phyloP scores from a whole-genome alignment of 1,140 invertebrate genomes.

The Macrotrachela quadricornifera region DNA sequence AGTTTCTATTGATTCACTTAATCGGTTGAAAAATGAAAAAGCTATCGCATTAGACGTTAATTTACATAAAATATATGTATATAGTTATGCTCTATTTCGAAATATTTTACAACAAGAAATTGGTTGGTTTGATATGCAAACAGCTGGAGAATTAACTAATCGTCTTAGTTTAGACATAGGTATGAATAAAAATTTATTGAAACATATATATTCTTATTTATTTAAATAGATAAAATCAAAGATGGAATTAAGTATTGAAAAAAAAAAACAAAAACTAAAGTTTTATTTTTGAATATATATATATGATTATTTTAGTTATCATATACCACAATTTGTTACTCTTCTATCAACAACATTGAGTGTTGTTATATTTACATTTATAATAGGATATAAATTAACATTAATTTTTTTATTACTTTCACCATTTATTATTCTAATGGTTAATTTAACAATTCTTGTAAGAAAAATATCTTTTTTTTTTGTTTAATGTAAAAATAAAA shows the following conservation, averaged over 20 bases:
- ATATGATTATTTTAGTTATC: not conserved
- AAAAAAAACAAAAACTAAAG: too few species aligned
- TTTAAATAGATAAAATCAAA: too few species aligned
- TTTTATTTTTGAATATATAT: too few species aligned
- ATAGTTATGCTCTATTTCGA: not conserved
- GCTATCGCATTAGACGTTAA: too few species aligned
- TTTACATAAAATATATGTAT: too few species aligned
- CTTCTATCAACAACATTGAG: not conserved
- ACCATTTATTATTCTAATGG: constrained; percentile 15
- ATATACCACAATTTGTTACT: not conserved
- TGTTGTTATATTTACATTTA: constrained; percentile 14
- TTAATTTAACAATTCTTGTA: not conserved
- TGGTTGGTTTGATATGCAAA: not conserved
- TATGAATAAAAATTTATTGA: too few species aligned
- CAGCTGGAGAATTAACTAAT: not conserved
- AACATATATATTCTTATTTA: too few species aligned
- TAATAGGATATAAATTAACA: constrained; percentile 25
- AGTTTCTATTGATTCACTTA: too few species aligned
- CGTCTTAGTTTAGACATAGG: not conserved
- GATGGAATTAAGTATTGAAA: too few species aligned
- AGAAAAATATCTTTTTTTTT: too few species aligned
- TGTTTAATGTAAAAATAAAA: not conserved
- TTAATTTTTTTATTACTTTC: constrained; percentile 22
- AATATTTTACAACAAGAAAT: constrained; percentile 1
- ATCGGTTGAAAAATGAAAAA: too few species aligned